A percentile compares a stretch with the other conserved stretches of the same genome.
These are phyloP conservation scores for Lytechinus pictus DNA, from an alignment of 35 echinoderm and acorn worm genomes.

Conservation along the genomic window DNA sequence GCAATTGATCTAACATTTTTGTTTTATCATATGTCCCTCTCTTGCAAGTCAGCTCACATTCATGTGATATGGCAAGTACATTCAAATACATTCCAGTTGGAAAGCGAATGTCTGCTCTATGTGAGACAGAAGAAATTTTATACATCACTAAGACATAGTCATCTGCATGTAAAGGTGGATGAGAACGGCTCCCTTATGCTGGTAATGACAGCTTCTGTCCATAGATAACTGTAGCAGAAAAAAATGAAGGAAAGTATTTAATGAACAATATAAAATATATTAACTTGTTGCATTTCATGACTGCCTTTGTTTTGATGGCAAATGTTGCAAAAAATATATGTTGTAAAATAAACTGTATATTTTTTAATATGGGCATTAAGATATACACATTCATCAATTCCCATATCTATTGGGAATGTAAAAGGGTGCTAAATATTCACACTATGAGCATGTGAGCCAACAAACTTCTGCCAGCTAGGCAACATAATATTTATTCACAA, in stretches of 20 bases:
- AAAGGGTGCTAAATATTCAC: too few relatives aligned
- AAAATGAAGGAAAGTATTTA: neutral
- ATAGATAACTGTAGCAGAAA: conserved; percentile 76
- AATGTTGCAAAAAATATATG: neutral
- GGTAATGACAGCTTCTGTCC: conserved; percentile 91
- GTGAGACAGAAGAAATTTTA: neutral
- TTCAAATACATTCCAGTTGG: neutral
- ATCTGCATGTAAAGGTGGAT: neutral
- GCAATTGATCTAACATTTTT: neutral
- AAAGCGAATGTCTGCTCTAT: conserved; percentile 17
- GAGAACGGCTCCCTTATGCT: conserved; percentile 58
- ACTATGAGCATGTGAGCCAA: too few relatives aligned
- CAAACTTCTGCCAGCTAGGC: too few relatives aligned
- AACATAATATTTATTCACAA: too few relatives aligned
- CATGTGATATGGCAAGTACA: neutral
- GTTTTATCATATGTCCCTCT: neutral
- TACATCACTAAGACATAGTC: neutral
- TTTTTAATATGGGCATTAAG: too few relatives aligned
- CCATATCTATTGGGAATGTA: too few relatives aligned
- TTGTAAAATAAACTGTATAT: neutral
- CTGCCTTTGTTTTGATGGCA: neutral
- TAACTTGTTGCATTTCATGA: neutral
- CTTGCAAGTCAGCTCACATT: neutral
- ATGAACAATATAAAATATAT: neutral
- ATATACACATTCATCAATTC: too few relatives aligned